Conservation (phyloP, 2,113 vertebrate genomes). For the Rhea americana region DNA sequence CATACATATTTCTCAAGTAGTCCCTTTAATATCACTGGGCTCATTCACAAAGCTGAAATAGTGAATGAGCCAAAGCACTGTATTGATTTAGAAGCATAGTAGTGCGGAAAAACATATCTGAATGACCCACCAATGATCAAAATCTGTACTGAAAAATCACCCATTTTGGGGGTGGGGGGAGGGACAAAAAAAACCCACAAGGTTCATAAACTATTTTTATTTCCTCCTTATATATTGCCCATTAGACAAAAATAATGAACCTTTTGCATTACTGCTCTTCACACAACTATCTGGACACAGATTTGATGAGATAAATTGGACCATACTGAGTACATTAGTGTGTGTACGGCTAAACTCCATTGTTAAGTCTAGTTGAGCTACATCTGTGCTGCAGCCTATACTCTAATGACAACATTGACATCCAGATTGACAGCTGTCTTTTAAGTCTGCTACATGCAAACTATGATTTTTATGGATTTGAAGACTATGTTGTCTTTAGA, state of each 20-base stretch:
- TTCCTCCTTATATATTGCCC: not conserved
- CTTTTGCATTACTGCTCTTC: not conserved
- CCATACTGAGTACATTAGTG: not conserved
- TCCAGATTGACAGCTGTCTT: not conserved
- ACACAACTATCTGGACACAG: not conserved
- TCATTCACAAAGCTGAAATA: slow-evolving; percentile 1
- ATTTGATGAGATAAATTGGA: not conserved
- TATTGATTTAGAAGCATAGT: not conserved
- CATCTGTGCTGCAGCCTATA: not conserved
- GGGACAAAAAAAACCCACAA: not conserved
- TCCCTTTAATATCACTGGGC: not conserved
- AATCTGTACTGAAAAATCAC: not conserved
- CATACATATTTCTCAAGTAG: not conserved
- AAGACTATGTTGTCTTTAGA: not conserved
- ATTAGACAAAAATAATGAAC: not conserved
- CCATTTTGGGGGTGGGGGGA: too few relatives aligned
- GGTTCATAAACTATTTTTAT: not conserved
- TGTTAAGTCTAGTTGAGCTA: rapidly evolving
- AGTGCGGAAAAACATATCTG: not conserved
- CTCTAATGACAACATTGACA: not conserved
- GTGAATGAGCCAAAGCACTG: not conserved
- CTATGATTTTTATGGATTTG: not conserved
- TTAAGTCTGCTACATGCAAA: not conserved
- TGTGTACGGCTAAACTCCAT: not conserved
- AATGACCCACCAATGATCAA: not conserved